Conservation (phyloP, 2,113 vertebrate species). For the Engraulis encrasicolus region DNA sequence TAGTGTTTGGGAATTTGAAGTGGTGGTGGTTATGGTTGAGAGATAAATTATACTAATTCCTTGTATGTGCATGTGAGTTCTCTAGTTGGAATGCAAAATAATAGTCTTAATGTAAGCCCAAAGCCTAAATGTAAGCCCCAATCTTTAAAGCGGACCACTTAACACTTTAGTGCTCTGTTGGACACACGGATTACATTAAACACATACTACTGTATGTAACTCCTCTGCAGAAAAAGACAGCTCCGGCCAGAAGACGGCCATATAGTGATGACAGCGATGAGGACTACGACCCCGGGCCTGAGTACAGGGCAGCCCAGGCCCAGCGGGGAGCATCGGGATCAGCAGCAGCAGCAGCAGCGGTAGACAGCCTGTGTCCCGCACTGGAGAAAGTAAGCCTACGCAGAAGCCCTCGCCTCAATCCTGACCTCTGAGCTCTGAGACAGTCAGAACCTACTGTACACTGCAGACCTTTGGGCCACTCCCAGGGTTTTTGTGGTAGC, state of each 20-base stretch:
- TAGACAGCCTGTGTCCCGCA: slow-evolving; percentile 23
- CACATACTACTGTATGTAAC: background rate
- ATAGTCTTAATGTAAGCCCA: no score
- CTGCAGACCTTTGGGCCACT: no score
- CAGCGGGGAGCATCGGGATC: slow-evolving; percentile 7
- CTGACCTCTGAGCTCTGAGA: background rate
- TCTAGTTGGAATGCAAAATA: no score
- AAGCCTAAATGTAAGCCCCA: no score
- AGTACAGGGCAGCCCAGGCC: slow-evolving; percentile 33
- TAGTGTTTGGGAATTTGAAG: background rate
- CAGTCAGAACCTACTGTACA: no score
- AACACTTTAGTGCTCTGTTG: no score
- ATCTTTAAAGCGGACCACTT: no score
- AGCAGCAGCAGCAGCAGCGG: slow-evolving; percentile 25
- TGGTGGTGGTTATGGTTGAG: no score
- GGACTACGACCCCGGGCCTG: slow-evolving; percentile 22
- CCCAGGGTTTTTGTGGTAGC: background rate
- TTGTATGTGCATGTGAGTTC: no score
- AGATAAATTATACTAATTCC: no score
- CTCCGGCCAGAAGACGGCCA: slow-evolving; percentile 14
- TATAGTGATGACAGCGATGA: slow-evolving; percentile 35
- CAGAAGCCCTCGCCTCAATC: background rate
- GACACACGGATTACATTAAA: background rate
- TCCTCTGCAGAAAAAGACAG: slow-evolving; percentile 28
- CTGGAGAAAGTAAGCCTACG: slow-evolving; percentile 47